Evolutionary conservation across 1,140 invertebrate genomes (phyloP).

Genomic region (Pseudomyrmex sp.): DNA sequence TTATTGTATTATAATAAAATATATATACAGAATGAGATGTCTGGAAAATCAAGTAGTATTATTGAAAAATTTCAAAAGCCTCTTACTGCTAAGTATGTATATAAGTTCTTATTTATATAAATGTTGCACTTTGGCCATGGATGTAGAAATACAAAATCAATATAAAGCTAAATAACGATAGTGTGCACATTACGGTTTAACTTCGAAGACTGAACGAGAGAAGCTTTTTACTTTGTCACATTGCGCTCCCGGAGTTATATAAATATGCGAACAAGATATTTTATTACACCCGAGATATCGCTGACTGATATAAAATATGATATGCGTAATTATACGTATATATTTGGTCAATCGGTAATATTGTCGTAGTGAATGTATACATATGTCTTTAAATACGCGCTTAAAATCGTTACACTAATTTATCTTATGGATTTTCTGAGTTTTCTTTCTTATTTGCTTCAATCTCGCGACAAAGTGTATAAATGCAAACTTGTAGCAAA

Average conservation of each 20-base stretch:
- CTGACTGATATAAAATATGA: neutral
- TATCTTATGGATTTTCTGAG: neutral
- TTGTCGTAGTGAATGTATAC: neutral
- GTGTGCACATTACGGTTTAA: too few relatives aligned
- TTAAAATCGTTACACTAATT: neutral
- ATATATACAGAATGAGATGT: slow-evolving; percentile 46
- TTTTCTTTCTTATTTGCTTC: neutral
- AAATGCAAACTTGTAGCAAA: slow-evolving; percentile 1
- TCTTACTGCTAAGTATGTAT: neutral
- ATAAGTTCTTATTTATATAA: neutral
- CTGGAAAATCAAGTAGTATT: neutral
- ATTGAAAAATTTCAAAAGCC: slow-evolving; percentile 8
- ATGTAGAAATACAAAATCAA: neutral
- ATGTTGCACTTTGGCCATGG: neutral
- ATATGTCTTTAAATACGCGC: neutral
- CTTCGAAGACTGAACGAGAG: neutral
- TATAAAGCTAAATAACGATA: slow-evolving; percentile 6
- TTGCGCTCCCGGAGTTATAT: too few relatives aligned
- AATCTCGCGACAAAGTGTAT: too few relatives aligned
- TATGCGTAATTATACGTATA: slow-evolving; percentile 10
- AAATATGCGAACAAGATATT: slow-evolving; percentile 25
- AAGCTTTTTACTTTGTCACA: too few relatives aligned
- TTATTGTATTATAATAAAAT: slow-evolving; percentile 64
- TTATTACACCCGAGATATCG: slow-evolving; percentile 28
- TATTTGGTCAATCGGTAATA: slow-evolving; percentile 17